Base-by-base conservation (phyloP, 2,888 invertebrate genomes). In the Drosophila algonquin region DNA sequence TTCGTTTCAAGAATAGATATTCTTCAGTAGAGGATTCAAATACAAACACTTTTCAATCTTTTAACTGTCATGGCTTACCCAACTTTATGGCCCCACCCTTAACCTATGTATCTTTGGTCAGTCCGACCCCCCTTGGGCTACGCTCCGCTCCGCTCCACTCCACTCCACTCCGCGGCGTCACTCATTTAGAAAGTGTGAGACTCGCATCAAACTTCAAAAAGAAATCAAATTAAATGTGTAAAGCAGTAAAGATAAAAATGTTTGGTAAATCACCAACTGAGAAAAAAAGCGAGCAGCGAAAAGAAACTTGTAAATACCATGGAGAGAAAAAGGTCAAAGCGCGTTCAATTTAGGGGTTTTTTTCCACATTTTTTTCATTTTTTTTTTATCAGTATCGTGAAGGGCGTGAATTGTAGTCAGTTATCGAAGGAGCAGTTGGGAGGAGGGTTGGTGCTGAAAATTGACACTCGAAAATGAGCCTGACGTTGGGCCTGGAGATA, bases 221-320 rank as follows among this genome's bases (percentile, higher is more conserved):
- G 85, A 85, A 87, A 87, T 85, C 82, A 87, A 85, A 85, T 85
- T 83, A 87, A 85, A 81, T 81, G 87, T 82, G 87, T 75, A 80
- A 85, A 82, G 79, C 73, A 77, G 76, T 68, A 73, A 32, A 77
- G 73, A 86, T 79, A 87, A 79, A 81, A 79, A 73, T 61, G 65
- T 72, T 76, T 63, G 52, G 55, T 24, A 21, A 51, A 47, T 57
- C 54, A 58, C 59, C 46, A 40, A 40, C 40, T 40, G 40, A 14
- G 30, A 60, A 54, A 63, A 61, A 70, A 73, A 79, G 16, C 53
- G 61, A 40, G 40, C 18, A 55, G 21, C 63, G 80, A 73, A 81
- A 79, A 76, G 75, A 77, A 74, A 78, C 78, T 84, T 81, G 73
- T 73, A 76, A 80, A 76, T 78, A 80, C 53, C 75, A 62, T 56